Evolutionary conservation across 2,797 vertebrate genomes (phyloP).

Genomic region (Gallinago nigripennis): DNA sequence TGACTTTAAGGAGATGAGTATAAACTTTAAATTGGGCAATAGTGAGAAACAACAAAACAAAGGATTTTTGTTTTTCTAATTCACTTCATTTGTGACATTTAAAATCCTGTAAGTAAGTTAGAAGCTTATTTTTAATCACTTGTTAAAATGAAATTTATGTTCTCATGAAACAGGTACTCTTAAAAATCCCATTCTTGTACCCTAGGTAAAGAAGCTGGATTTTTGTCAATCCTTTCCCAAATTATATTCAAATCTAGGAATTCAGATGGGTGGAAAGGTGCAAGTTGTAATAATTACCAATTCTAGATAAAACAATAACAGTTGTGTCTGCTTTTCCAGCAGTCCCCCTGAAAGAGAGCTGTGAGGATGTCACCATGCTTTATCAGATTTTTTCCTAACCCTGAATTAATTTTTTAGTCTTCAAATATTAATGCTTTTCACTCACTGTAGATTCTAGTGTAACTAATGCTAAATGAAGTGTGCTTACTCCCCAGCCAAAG

Average conservation of each 20-base stretch:
- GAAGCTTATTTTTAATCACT: neutral
- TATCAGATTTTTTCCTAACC: neutral
- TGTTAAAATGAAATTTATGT: neutral
- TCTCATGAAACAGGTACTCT: neutral
- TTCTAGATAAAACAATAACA: neutral
- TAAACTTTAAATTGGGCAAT: neutral
- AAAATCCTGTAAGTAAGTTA: neutral
- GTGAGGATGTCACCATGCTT: neutral
- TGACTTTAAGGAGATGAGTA: neutral
- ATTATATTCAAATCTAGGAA: neutral
- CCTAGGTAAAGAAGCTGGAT: neutral
- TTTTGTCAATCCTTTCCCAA: neutral
- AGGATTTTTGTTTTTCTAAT: neutral
- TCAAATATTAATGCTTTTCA: neutral
- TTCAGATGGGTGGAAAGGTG: neutral
- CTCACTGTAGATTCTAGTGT: neutral
- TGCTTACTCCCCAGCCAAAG: neutral
- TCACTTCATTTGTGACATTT: neutral
- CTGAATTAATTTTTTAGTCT: neutral
- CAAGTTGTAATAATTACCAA: neutral
- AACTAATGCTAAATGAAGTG: neutral
- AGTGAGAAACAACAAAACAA: neutral
- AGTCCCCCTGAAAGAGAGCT: neutral
- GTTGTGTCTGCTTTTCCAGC: neutral
- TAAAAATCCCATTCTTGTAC: neutral